These are phyloP conservation scores for Nomada hirtipes DNA, from an alignment of 2,888 invertebrate species.

Conservation along the genomic window DNA sequence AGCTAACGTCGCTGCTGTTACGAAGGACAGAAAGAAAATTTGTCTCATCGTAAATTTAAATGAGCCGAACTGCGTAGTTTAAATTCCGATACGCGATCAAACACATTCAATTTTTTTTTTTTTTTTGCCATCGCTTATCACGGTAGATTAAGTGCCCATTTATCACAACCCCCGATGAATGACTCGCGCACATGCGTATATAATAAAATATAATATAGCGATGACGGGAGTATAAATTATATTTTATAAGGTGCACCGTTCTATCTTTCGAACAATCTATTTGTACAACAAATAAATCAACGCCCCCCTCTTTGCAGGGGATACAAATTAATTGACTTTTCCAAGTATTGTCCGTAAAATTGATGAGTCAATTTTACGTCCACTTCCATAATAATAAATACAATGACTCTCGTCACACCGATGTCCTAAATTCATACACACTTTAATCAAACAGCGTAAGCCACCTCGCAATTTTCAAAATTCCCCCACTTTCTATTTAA, in stretches of 20 bases:
- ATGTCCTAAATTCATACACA: too few species aligned
- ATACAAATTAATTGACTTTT: not conserved
- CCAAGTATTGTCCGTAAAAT: too few species aligned
- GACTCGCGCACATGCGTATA: slow-evolving; percentile 37
- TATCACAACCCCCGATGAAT: slow-evolving; percentile 58
- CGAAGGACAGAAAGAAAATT: slow-evolving; percentile 38
- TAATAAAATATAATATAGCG: slow-evolving; percentile 47
- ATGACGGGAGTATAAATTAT: slow-evolving; percentile 22
- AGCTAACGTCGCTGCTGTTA: not conserved
- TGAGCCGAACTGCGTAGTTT: slow-evolving; percentile 56
- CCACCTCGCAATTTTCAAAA: not conserved
- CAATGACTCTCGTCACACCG: too few species aligned
- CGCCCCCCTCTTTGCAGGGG: too few species aligned
- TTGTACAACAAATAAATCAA: too few species aligned
- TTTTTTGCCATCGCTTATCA: slow-evolving; percentile 55
- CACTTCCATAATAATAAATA: too few species aligned
- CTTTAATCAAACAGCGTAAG: not conserved
- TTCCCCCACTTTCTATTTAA: not conserved
- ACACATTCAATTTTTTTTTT: slow-evolving; percentile 41
- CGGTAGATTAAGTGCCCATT: slow-evolving; percentile 59
- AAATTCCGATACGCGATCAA: slow-evolving; percentile 55
- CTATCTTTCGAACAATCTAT: slow-evolving; percentile 5
- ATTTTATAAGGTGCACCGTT: slow-evolving; percentile 4
- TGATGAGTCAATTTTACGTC: too few species aligned
- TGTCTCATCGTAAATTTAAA: slow-evolving; percentile 66